A percentile compares a stretch with the other conserved stretches of the same genome.
Evolutionary conservation across 2,888 invertebrate species (phyloP).

Genomic region (Zhuqinia jingwanae): DNA sequence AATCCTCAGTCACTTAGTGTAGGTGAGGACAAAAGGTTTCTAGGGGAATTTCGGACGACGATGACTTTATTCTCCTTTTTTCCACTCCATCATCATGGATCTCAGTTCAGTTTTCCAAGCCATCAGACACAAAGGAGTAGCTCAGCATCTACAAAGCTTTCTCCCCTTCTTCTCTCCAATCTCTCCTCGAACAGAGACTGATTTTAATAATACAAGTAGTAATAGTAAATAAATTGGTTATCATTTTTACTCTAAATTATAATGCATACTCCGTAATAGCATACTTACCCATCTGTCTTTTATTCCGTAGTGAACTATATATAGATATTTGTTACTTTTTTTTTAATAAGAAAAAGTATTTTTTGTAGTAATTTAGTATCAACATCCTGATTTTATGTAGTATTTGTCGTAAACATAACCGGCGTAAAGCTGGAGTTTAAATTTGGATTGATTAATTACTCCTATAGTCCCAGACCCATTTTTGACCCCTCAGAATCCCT

Average conservation of each 20-base stretch:
- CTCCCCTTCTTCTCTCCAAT: conserved; percentile 43
- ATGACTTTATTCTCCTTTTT: conserved; percentile 45
- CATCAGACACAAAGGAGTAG: conserved; percentile 47
- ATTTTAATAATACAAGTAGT: conserved; percentile 46
- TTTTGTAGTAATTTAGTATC: no score
- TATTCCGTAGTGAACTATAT: background rate
- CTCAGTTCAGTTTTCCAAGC: conserved; percentile 54
- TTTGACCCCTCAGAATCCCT: conserved; percentile 73
- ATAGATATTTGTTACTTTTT: background rate
- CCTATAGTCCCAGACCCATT: conserved; percentile 77
- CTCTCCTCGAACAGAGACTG: conserved; percentile 43
- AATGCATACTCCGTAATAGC: background rate
- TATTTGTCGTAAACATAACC: background rate
- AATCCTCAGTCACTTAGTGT: conserved; percentile 17
- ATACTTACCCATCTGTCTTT: background rate
- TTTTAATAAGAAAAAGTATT: no score
- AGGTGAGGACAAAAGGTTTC: conserved; percentile 39
- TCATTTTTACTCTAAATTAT: background rate
- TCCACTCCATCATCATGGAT: conserved; percentile 40
- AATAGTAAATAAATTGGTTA: conserved; percentile 38
- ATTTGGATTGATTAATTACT: conserved; percentile 79
- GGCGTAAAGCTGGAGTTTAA: conserved; percentile 79
- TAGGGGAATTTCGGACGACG: conserved; percentile 40
- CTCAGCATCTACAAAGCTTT: conserved; percentile 46
- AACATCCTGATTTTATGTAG: background rate